phyloP scores from a whole-genome alignment of 1,140 invertebrate genomes.

The Platyscapa corneri region DNA sequence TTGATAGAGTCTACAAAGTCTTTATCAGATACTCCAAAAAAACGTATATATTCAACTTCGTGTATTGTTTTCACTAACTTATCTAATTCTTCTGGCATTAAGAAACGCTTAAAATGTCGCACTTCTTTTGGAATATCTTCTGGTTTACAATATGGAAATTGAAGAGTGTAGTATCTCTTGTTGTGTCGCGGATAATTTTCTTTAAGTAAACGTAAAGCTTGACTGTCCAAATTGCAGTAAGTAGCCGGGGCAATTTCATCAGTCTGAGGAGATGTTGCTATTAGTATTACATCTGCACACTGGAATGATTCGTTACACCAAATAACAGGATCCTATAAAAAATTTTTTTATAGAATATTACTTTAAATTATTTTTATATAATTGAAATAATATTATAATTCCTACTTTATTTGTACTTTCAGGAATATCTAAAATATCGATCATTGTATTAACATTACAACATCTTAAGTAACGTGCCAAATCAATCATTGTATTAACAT shows the following conservation, averaged over 20 bases:
- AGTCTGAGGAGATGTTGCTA: slow-evolving; percentile 62
- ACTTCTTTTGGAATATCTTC: slow-evolving; percentile 68
- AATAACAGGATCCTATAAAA: slow-evolving; percentile 64
- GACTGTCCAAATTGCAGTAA: slow-evolving; percentile 64
- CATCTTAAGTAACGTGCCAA: slow-evolving; percentile 65
- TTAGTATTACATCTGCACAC: slow-evolving; percentile 63
- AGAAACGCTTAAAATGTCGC: slow-evolving; percentile 62
- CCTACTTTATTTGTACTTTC: slow-evolving; percentile 63
- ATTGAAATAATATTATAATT: neutral
- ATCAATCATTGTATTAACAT: slow-evolving; percentile 66
- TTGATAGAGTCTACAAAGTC: slow-evolving; percentile 65
- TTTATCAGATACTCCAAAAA: slow-evolving; percentile 58
- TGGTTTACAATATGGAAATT: slow-evolving; percentile 69
- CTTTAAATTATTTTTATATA: slow-evolving; percentile 34
- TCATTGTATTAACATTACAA: slow-evolving; percentile 68
- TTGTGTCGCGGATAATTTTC: slow-evolving; percentile 62
- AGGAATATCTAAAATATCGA: slow-evolving; percentile 66
- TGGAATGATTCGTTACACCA: slow-evolving; percentile 70
- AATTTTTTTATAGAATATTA: slow-evolving; percentile 13
- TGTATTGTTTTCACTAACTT: slow-evolving; percentile 67
- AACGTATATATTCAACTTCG: slow-evolving; percentile 57
- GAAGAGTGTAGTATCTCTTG: slow-evolving; percentile 66
- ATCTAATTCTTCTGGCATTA: slow-evolving; percentile 64
- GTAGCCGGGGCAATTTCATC: slow-evolving; percentile 57
- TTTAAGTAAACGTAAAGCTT: slow-evolving; percentile 64